phyloP scores from a whole-genome alignment of 1,140 invertebrate genomes.

The Meloidogyne floridensis region DNA sequence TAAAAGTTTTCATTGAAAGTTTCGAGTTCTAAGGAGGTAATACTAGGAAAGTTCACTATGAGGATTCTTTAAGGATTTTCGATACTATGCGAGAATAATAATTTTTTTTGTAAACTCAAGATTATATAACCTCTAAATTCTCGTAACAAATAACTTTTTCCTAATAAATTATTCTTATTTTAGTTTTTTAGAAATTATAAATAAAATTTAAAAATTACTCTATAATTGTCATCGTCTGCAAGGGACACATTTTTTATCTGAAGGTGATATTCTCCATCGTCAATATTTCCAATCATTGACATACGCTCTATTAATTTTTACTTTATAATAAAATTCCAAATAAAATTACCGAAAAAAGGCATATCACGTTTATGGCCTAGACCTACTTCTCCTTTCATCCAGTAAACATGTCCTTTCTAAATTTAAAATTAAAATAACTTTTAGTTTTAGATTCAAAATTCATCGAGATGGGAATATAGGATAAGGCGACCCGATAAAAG shows the following conservation, averaged over 20 bases:
- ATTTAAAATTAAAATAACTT: slow-evolving; percentile 15
- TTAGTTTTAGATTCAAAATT: background rate
- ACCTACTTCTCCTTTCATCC: slow-evolving; percentile 28
- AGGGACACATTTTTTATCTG: slow-evolving; percentile 32
- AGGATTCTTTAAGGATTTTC: too few species aligned
- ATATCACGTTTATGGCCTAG: slow-evolving; percentile 20
- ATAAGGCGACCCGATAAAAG: too few species aligned
- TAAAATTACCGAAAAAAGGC: slow-evolving; percentile 13
- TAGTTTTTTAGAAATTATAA: background rate
- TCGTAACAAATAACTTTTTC: too few species aligned
- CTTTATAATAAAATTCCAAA: background rate
- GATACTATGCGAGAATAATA: too few species aligned
- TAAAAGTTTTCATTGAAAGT: too few species aligned
- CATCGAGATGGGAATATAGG: too few species aligned
- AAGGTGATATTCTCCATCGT: slow-evolving; percentile 30
- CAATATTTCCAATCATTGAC: slow-evolving; percentile 31
- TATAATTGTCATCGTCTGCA: slow-evolving; percentile 30
- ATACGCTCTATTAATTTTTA: slow-evolving; percentile 18
- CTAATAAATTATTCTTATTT: background rate
- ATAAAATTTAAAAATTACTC: background rate
- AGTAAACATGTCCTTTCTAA: slow-evolving; percentile 28
- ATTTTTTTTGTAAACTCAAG: too few species aligned
- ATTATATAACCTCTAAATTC: too few species aligned
- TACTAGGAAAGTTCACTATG: too few species aligned
- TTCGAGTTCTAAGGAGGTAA: too few species aligned